Percentiles rank a stretch among this genome's conserved stretches.
These are phyloP conservation scores for Globodera ellingtonae DNA, from an alignment of 1,140 invertebrate species.

Conservation along the genomic window DNA sequence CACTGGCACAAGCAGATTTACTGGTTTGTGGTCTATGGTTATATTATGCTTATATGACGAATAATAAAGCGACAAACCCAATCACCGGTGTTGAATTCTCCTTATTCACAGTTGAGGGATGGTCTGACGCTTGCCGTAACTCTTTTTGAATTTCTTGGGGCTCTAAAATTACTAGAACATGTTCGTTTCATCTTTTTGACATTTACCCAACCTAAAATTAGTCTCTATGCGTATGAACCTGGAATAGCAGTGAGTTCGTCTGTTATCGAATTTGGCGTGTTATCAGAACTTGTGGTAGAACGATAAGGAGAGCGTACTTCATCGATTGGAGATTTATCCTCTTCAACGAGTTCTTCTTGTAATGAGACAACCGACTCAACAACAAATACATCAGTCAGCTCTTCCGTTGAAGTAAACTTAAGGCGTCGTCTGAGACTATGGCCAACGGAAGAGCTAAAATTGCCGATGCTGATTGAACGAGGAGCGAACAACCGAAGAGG, in stretches of 20 bases:
- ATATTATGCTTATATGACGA: neutral
- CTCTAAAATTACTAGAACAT: neutral
- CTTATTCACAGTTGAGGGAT: constrained; percentile 18
- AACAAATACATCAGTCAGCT: neutral
- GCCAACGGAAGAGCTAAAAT: neutral
- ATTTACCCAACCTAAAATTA: constrained; percentile 2
- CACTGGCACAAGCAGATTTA: neutral
- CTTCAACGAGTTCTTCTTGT: neutral
- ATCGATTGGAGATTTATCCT: neutral
- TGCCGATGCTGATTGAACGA: neutral
- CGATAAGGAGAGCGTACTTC: constrained; percentile 9
- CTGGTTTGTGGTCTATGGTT: neutral
- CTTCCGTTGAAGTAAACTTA: neutral
- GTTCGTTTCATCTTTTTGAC: constrained; percentile 19
- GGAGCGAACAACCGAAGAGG: constrained; percentile 7
- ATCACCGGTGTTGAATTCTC: constrained; percentile 19
- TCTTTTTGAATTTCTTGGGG: constrained; percentile 9
- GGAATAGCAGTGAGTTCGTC: constrained; percentile 34
- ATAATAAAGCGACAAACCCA: neutral
- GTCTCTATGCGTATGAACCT: neutral
- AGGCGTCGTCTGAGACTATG: neutral
- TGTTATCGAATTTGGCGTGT: constrained; percentile 36
- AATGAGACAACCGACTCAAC: neutral
- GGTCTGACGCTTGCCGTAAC: constrained; percentile 5
- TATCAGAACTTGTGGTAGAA: constrained; percentile 28